Conservation (phyloP, 2,797 vertebrate species). For the Ctenochaetus hawaiiensis region DNA sequence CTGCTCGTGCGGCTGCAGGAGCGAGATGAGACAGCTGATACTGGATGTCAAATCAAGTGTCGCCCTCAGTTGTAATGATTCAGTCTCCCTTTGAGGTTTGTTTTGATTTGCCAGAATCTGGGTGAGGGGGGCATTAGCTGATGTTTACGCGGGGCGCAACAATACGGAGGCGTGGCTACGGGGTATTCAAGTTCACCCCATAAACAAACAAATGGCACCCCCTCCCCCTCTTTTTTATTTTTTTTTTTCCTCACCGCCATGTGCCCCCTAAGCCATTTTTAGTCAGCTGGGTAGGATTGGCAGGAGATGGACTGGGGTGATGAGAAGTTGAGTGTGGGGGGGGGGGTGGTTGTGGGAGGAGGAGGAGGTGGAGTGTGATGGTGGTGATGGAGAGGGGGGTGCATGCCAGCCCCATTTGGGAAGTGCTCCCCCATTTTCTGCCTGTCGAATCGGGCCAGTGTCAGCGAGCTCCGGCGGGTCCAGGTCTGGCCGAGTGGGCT, state of each 20-base stretch:
- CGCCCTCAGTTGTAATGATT: slow-evolving; percentile 35
- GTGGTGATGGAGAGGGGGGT: slow-evolving; percentile 9
- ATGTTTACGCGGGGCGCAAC: slow-evolving; percentile 64
- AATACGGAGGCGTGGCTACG: slow-evolving; percentile 67
- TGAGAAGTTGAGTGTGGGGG: slow-evolving; percentile 12
- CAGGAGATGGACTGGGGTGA: slow-evolving; percentile 21
- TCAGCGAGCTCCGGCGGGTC: slow-evolving; percentile 86
- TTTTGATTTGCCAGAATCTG: slow-evolving; percentile 70
- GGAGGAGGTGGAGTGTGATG: neutral
- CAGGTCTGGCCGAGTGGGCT: slow-evolving; percentile 83
- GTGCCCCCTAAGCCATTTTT: slow-evolving; percentile 63
- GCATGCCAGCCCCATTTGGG: slow-evolving; percentile 81
- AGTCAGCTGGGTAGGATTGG: slow-evolving; percentile 75
- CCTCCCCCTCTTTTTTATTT: neutral
- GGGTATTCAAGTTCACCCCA: slow-evolving; percentile 68
- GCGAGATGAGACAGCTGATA: slow-evolving; percentile 56
- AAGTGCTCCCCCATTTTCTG: slow-evolving; percentile 87
- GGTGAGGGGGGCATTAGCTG: slow-evolving; percentile 67
- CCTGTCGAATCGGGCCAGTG: slow-evolving; percentile 86
- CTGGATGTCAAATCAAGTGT: slow-evolving; percentile 46
- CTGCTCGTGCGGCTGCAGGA: slow-evolving; percentile 1
- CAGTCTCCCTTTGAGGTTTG: slow-evolving; percentile 60
- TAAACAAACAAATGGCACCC: slow-evolving; percentile 67
- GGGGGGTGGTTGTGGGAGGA: neutral
- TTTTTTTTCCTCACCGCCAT: slow-evolving; percentile 6